These are phyloP conservation scores for Ciconia stormi DNA, from an alignment of 2,113 vertebrate genomes.

Conservation along the genomic window DNA sequence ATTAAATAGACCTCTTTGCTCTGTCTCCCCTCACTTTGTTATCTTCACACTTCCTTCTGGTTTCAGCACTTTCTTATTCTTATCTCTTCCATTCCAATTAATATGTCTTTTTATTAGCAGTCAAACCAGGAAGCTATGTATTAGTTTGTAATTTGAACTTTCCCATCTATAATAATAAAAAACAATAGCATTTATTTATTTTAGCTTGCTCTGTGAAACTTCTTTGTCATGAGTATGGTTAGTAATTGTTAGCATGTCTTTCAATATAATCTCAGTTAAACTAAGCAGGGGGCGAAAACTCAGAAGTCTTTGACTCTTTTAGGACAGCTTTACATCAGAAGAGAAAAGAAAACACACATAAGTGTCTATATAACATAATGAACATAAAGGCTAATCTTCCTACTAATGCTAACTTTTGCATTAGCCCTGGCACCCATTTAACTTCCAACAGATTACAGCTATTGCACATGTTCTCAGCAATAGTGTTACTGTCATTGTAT, in stretches of 20 bases:
- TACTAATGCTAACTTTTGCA: neutral
- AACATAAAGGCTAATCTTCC: neutral
- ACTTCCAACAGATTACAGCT: neutral
- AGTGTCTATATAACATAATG: neutral
- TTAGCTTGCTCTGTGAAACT: neutral
- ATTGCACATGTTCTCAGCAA: neutral
- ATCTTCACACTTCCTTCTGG: neutral
- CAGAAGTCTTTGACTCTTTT: neutral
- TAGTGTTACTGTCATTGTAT: neutral
- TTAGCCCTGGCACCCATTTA: neutral
- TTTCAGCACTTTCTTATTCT: neutral
- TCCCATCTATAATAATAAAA: neutral
- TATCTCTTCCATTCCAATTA: neutral
- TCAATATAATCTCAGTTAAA: neutral
- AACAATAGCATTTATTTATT: neutral
- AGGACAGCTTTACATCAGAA: neutral
- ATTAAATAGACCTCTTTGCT: neutral
- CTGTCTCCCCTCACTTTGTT: neutral
- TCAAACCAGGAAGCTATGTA: neutral
- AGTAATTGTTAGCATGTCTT: neutral
- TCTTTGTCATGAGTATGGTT: neutral
- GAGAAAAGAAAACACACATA: neutral
- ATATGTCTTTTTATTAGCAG: neutral
- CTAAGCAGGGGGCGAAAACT: fast-evolving
- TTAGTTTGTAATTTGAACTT: neutral